Conservation (phyloP, 2,888 invertebrate genomes). For the Neoscelio sp. region DNA sequence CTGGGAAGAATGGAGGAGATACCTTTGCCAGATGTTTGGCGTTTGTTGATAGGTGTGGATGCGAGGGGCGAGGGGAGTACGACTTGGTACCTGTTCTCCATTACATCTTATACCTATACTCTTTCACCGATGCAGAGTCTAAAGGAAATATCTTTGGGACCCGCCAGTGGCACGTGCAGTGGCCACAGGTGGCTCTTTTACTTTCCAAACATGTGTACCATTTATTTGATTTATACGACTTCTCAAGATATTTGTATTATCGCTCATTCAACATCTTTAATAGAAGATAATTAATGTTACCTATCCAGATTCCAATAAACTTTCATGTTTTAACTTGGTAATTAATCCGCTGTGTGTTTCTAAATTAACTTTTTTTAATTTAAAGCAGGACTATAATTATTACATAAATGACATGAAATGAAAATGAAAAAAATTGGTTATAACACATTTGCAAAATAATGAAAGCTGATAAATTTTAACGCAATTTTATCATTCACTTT, state of each 20-base stretch:
- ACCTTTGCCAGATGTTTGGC: conserved; percentile 65
- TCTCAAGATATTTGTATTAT: conserved; percentile 10
- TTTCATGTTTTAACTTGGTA: too few species aligned
- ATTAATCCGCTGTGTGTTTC: too few species aligned
- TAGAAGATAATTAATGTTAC: too few species aligned
- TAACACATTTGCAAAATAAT: too few species aligned
- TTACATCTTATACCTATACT: conserved; percentile 67
- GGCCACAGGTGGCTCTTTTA: conserved; percentile 77
- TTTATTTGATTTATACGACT: conserved; percentile 41
- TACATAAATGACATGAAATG: too few species aligned
- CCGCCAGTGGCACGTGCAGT: conserved; percentile 79
- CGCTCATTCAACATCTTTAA: background rate
- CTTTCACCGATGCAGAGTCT: conserved; percentile 70
- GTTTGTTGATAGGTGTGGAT: conserved; percentile 55
- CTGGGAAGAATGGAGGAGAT: conserved; percentile 33
- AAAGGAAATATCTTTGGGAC: conserved; percentile 75
- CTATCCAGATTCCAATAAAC: too few species aligned
- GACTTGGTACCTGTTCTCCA: conserved; percentile 75
- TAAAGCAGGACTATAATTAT: too few species aligned
- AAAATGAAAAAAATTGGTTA: background rate
- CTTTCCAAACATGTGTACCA: conserved; percentile 55
- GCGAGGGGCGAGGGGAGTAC: conserved; percentile 63
- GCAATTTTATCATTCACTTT: background rate
- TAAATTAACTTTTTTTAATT: too few species aligned
- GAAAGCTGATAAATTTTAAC: background rate